Evolutionary conservation across 2,797 vertebrate genomes (phyloP).

Genomic region (Rhynchotus rufescens): DNA sequence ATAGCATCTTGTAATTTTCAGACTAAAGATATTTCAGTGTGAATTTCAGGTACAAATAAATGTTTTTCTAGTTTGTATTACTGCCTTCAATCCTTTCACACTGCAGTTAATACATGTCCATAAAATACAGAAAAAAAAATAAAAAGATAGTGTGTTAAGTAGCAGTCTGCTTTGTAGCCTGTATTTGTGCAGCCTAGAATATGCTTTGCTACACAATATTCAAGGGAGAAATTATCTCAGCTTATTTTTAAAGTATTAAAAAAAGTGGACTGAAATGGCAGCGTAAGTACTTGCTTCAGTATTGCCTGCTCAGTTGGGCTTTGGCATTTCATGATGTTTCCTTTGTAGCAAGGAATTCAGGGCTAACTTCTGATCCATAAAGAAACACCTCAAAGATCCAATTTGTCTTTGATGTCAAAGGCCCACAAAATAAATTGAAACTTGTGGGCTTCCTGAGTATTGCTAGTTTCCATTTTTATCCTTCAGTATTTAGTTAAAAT

Average conservation of each 20-base stretch:
- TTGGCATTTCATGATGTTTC: background rate
- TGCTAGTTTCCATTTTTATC: slow-evolving; percentile 57
- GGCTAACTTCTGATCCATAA: background rate
- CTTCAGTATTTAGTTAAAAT: slow-evolving; percentile 31
- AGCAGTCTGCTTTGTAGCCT: background rate
- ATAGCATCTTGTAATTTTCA: background rate
- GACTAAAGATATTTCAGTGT: background rate
- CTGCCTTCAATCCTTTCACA: background rate
- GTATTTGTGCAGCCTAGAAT: background rate
- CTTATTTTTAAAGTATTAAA: background rate
- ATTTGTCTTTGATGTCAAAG: background rate
- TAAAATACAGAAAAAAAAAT: background rate
- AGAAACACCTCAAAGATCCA: slow-evolving; percentile 10
- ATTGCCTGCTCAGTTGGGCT: background rate
- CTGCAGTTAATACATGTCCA: background rate
- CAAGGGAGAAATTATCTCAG: background rate
- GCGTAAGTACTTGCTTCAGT: background rate
- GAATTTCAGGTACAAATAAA: background rate
- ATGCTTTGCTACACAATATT: background rate
- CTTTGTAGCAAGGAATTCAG: background rate
- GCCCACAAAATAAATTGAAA: slow-evolving; percentile 41
- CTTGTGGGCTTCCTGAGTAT: background rate
- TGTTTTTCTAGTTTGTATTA: background rate
- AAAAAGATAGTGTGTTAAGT: background rate
- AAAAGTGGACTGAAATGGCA: background rate